Evolutionary conservation across 2,888 invertebrate species (phyloP).

Genomic region (Gymnoscelis rufifasciata): DNA sequence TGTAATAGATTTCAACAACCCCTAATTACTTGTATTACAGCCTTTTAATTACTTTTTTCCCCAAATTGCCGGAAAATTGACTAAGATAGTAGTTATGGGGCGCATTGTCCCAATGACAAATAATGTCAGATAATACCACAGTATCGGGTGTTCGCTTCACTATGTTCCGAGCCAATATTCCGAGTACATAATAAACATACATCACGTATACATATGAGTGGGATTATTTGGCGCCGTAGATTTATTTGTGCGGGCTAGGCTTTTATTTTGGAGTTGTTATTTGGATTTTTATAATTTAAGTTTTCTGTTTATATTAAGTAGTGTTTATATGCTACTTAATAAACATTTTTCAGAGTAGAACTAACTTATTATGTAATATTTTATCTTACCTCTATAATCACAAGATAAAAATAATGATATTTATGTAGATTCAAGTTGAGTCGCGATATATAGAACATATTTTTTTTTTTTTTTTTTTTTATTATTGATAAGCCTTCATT

Average conservation of each 20-base stretch:
- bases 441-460: no score
- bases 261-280: no score
- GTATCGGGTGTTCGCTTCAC: conserved; percentile 74
- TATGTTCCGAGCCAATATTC: conserved; percentile 74
- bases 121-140: conserved; percentile 76
- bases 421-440: no score
- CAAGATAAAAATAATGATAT: no score
- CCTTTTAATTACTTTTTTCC: conserved; percentile 19
- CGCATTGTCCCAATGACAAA: conserved; percentile 73
- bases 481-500: no score
- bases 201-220: conserved; percentile 35
- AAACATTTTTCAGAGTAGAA: no score
- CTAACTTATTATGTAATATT: no score
- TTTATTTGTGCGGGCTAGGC: neutral
- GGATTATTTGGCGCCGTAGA: conserved; percentile 10
- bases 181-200: conserved; percentile 70
- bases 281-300: no score
- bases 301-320: no score
- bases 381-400: no score
- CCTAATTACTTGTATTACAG: neutral
- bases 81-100: conserved; percentile 57
- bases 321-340: no score
- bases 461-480: no score
- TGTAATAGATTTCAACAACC: neutral
- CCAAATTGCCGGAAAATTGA: conserved; percentile 62